Conservation (phyloP, 1,140 invertebrate species). For the Eupristina koningsbergeri region DNA sequence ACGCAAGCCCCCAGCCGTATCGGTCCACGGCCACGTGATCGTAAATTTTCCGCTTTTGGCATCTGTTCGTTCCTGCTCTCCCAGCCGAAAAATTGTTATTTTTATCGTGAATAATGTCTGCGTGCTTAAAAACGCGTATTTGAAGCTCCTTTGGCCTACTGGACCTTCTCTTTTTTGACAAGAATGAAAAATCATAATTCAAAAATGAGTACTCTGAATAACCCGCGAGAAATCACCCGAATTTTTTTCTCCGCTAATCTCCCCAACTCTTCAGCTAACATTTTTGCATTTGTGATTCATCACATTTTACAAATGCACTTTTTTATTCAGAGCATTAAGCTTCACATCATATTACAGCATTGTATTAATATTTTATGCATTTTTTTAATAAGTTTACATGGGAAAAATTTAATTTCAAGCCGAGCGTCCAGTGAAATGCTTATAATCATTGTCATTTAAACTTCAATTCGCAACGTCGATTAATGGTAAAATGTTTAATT, state of each 20-base stretch:
- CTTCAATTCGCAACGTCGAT: no score
- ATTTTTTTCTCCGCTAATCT: not conserved
- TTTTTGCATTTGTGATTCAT: no score
- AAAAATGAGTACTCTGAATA: not conserved
- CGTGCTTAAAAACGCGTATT: not conserved
- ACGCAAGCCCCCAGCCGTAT: constrained; percentile 1
- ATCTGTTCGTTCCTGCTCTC: not conserved
- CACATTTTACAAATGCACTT: not conserved
- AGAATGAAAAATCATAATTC: not conserved
- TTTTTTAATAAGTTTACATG: no score
- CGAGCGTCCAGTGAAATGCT: no score
- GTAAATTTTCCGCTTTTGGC: constrained; percentile 32
- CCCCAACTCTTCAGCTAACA: not conserved
- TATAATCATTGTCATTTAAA: no score
- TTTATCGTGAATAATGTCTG: constrained; percentile 1
- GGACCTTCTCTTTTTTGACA: not conserved
- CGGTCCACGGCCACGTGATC: not conserved
- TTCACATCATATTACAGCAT: not conserved
- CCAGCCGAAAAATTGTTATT: constrained; percentile 23
- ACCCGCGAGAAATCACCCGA: not conserved
- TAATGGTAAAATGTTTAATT: no score
- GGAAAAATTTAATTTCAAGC: no score
- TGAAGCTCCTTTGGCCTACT: not conserved
- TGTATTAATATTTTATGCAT: not conserved
- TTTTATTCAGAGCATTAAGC: not conserved